Evolutionary conservation across 2,888 invertebrate species (phyloP).

Genomic region (Ischnura elegans): DNA sequence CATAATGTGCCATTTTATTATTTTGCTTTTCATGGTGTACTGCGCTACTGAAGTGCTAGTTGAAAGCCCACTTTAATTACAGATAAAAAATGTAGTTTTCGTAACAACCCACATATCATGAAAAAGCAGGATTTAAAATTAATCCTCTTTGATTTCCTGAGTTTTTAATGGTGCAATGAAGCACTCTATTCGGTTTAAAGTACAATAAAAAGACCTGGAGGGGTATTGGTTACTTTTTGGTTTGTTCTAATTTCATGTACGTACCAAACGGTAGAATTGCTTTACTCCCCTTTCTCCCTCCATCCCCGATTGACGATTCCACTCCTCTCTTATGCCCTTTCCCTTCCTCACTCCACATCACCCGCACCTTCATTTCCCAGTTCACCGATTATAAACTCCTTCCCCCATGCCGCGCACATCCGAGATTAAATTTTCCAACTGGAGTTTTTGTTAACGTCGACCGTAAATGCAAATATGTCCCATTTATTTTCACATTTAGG

Average conservation of each 20-base stretch:
- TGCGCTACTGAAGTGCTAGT: too few relatives aligned
- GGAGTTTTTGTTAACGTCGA: neutral
- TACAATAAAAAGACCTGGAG: neutral
- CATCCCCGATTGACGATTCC: neutral
- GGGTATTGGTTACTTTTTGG: neutral
- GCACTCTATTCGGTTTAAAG: neutral
- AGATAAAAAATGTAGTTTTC: too few relatives aligned
- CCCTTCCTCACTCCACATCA: neutral
- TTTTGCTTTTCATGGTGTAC: too few relatives aligned
- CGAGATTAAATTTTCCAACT: neutral
- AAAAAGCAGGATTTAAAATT: neutral
- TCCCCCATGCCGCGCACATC: neutral
- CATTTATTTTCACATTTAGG: neutral
- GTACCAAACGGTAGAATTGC: neutral
- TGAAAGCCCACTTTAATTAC: too few relatives aligned
- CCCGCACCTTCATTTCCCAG: neutral
- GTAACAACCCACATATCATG: too few relatives aligned
- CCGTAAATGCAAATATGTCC: conserved; percentile 17
- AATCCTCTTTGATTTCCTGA: neutral
- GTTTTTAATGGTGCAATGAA: neutral
- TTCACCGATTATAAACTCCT: conserved; percentile 8
- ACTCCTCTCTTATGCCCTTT: neutral
- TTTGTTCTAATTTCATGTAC: neutral
- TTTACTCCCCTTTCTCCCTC: too few relatives aligned
- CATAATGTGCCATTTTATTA: too few relatives aligned